A percentile compares a stretch with the other conserved stretches of the same genome.
phyloP scores from a whole-genome alignment of 2,888 invertebrate genomes.

The Orthosia gracilis region DNA sequence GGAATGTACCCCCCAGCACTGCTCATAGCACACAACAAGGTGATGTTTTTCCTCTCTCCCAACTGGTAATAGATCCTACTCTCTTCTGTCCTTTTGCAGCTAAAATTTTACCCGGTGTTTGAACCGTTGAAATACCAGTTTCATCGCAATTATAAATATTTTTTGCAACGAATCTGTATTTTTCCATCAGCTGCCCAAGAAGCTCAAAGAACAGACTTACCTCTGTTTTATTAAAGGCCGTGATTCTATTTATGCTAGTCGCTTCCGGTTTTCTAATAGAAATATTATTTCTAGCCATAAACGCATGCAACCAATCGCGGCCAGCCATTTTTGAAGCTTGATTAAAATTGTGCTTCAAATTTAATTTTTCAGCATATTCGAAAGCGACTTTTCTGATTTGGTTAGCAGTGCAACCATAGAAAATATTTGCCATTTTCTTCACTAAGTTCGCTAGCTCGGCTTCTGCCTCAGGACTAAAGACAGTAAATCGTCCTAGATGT shows the following conservation, averaged over 20 bases:
- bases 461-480: conserved; percentile 60
- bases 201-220: conserved; percentile 60
- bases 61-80: conserved; percentile 79
- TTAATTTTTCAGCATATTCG: neutral
- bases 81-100: conserved; percentile 78
- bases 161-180: conserved; percentile 61
- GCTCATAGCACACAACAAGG: conserved; percentile 80
- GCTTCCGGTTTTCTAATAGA: conserved; percentile 66
- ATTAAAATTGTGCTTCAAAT: conserved; percentile 8
- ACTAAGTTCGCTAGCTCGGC: conserved; percentile 57
- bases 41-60: conserved; percentile 79
- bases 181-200: conserved; percentile 51
- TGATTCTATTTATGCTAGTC: conserved; percentile 66
- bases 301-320: conserved; percentile 62
- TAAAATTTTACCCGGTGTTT: conserved; percentile 76
- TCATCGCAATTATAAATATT: conserved; percentile 73
- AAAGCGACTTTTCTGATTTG: conserved; percentile 5
- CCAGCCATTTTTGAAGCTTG: conserved; percentile 60
- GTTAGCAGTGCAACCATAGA: conserved; percentile 64
- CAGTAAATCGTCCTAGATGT: conserved; percentile 64
- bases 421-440: conserved; percentile 66
- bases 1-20: conserved; percentile 64
- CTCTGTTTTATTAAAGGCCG: conserved; percentile 70
- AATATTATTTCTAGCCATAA: conserved; percentile 54
- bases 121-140: conserved; percentile 69